Evolutionary conservation across 2,888 invertebrate genomes (phyloP), one percentile per base, ranked within the genome.

Genomic region (Chrysomela aeneicollis): DNA sequence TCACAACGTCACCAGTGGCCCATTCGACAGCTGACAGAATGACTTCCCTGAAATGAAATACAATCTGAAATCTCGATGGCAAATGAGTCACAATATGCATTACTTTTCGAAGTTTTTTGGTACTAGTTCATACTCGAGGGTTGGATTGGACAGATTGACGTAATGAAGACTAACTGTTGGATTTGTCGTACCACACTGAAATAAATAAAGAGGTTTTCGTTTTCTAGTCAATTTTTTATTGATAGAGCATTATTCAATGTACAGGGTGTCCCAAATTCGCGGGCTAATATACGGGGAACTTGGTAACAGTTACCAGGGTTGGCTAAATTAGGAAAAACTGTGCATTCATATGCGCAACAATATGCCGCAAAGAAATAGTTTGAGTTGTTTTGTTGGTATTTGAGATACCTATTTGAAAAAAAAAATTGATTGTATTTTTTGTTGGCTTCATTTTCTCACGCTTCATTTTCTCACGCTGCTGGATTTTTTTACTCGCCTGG

Each of bases 11-110:
- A 69, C 90, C 88, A 63, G 89, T 89, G 53, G 92, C 87, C 88
- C 96, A 97, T 52, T 87, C 84, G n/a, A 95, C 91, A 0, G 88
- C 84, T 55, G 90, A 87, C 71, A 92, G 79, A 71, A 90, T 88
- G 47, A 88, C 86, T 72, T 89, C 81, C 8, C 81, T 79, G 62
- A 72, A 78, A 73, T 9, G 22, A 47, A 47, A 22, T 5, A 15
- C 37, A 46, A 26, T 12, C 2, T 15, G 3, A 15, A 15, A 15
- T 19, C 5, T 22, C 3, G 10, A 18, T 15, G 4, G 8, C 8
- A 15, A 30, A 26, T 52, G 10, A 52, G 49, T 18, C 50, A 32
- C 30, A n/a, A 42, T 21, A 47, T 9, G n/a, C 71, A 82, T 15
- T 76, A 74, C 85, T 79, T 72, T 77, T 80, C 67, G 81, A 81